Conservation (phyloP, 64 coral and sea anemone species). For the Pocillopora damicornis region DNA sequence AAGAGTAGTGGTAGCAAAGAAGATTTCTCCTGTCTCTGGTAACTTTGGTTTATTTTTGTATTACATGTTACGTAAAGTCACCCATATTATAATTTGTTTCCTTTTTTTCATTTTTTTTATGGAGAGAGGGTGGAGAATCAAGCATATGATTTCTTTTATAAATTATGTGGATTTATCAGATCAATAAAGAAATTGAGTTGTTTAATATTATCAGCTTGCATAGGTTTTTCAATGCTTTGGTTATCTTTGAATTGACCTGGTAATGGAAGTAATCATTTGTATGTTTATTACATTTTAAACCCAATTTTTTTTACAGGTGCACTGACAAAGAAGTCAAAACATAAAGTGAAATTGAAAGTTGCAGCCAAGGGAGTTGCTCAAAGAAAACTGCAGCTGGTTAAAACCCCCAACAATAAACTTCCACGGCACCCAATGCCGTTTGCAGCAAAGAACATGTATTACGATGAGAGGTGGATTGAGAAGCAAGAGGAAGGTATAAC, state of each 20-base stretch:
- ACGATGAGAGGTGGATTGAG: slow-evolving; percentile 97
- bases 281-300: too few species aligned
- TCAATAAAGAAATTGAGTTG: too few species aligned
- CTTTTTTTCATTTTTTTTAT: too few species aligned
- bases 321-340: slow-evolving; percentile 16
- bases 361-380: slow-evolving; percentile 81
- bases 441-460: slow-evolving; percentile 99
- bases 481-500: slow-evolving; percentile 87
- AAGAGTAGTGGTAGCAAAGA: slow-evolving; percentile 1
- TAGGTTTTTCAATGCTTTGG: background rate
- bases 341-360: slow-evolving; percentile 70
- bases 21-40: slow-evolving; percentile 30
- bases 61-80: background rate
- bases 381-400: slow-evolving; percentile 72
- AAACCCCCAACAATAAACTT: slow-evolving; percentile 67
- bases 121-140: too few species aligned
- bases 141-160: too few species aligned
- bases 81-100: too few species aligned
- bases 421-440: slow-evolving; percentile 96
- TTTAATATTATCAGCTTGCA: too few species aligned
- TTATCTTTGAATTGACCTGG: background rate
- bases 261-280: too few species aligned
- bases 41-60: background rate
- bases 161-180: too few species aligned
- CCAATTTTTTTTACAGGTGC: background rate